A percentile compares a stretch with the other conserved stretches of the same genome.
These are phyloP conservation scores for Buphagus erythrorhynchus DNA, from an alignment of 2,797 vertebrate genomes.

Conservation along the genomic window DNA sequence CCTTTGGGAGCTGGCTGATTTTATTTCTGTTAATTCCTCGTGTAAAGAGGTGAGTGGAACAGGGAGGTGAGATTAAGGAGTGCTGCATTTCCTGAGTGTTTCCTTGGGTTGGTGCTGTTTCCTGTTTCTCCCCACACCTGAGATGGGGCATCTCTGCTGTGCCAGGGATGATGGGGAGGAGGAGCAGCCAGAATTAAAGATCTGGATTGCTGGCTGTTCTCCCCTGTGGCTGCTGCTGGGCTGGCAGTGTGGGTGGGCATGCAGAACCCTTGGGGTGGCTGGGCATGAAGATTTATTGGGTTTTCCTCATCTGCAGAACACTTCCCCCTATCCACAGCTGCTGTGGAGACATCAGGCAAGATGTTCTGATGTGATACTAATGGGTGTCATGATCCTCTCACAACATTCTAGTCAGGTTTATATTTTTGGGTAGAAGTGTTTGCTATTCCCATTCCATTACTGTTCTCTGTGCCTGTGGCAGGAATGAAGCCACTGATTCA, in stretches of 20 bases:
- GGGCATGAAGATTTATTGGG: neutral
- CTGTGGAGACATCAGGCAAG: neutral
- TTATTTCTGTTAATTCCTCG: neutral
- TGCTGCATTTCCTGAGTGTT: neutral
- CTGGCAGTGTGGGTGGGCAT: neutral
- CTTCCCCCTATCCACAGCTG: neutral
- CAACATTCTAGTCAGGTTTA: neutral
- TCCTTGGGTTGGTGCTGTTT: neutral
- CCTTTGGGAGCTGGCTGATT: neutral
- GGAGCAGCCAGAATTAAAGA: rapidly evolving
- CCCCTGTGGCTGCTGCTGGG: neutral
- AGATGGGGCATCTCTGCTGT: neutral
- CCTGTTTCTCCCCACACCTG: neutral
- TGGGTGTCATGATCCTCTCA: neutral
- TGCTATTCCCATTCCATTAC: neutral
- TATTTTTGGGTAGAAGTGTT: neutral
- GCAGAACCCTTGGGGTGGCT: neutral
- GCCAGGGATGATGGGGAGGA: neutral
- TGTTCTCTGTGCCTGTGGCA: neutral
- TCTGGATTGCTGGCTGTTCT: neutral
- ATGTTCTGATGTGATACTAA: neutral
- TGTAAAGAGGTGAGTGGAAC: neutral
- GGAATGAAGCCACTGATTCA: neutral
- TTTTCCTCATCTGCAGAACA: neutral
- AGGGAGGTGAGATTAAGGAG: neutral